These are phyloP conservation scores for Bombylius major DNA, from an alignment of 2,888 invertebrate species.

Conservation along the genomic window DNA sequence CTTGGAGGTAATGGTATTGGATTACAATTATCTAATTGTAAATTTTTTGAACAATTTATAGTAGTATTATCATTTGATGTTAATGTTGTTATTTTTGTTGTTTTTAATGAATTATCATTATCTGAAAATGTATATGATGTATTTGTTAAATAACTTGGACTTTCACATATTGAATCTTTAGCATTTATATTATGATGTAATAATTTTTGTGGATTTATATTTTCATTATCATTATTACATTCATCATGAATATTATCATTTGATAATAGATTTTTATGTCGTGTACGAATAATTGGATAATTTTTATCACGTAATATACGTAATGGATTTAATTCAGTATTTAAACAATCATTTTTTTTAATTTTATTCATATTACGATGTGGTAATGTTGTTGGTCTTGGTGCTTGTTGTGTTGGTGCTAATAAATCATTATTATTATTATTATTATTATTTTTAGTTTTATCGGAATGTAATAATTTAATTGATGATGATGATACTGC, in stretches of 20 bases:
- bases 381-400: slow-evolving; percentile 34
- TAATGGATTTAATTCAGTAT: slow-evolving; percentile 15
- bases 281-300: slow-evolving; percentile 13
- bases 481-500: background rate
- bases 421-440: slow-evolving; percentile 6
- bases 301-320: slow-evolving; percentile 17
- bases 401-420: slow-evolving; percentile 25
- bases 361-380: slow-evolving; percentile 21
- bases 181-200: slow-evolving; percentile 12
- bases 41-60: background rate
- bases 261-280: slow-evolving; percentile 1
- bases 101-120: slow-evolving; percentile 3
- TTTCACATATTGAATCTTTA: slow-evolving; percentile 27
- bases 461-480: background rate
- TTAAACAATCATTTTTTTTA: slow-evolving; percentile 2
- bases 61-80: slow-evolving; percentile 5
- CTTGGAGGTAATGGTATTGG: slow-evolving; percentile 69
- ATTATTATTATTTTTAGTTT: background rate
- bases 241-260: background rate
- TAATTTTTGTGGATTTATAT: slow-evolving; percentile 11
- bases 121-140: slow-evolving; percentile 31
- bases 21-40: slow-evolving; percentile 34
- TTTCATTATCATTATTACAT: slow-evolving; percentile 15
- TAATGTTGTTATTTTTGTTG: background rate
- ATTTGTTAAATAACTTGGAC: slow-evolving; percentile 34